Conservation (phyloP, 92 coral and sea anemone species). For the Zoanthus gigantus region DNA sequence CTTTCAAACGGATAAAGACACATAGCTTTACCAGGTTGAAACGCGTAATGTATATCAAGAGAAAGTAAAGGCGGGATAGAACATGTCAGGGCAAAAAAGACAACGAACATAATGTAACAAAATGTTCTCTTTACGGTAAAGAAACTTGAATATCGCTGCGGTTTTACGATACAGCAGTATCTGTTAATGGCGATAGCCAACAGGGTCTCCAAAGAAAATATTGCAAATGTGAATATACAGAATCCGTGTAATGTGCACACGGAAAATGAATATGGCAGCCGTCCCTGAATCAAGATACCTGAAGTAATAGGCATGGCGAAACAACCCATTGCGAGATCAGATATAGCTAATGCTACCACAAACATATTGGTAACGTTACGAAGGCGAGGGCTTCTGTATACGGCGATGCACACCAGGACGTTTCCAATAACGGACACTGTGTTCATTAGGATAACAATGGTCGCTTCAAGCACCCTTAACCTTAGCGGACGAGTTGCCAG, state of each 20-base stretch:
- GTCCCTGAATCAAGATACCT: not conserved
- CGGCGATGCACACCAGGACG: conserved; percentile 45
- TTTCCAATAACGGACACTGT: conserved; percentile 39
- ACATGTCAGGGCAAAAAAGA: conserved; percentile 14
- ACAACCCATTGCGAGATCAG: conserved; percentile 30
- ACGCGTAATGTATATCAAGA: conserved; percentile 6
- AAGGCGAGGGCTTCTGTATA: conserved; percentile 53
- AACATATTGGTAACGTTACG: conserved; percentile 52
- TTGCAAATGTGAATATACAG: conserved; percentile 5
- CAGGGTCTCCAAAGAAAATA: conserved; percentile 7
- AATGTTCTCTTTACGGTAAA: conserved; percentile 18
- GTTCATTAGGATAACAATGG: conserved; percentile 36
- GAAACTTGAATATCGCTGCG: not conserved
- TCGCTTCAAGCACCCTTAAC: conserved; percentile 49
- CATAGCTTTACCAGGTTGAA: conserved; percentile 55
- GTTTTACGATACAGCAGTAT: conserved; percentile 45
- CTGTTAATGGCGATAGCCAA: conserved; percentile 37
- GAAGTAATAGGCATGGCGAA: conserved; percentile 46
- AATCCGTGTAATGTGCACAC: conserved; percentile 43
- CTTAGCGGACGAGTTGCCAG: not conserved
- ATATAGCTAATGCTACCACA: conserved; percentile 37
- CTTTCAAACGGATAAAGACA: conserved; percentile 49
- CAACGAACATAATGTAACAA: conserved; percentile 3
- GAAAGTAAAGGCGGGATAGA: conserved; percentile 59
- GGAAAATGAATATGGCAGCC: not conserved